Percentiles rank a stretch among this genome's conserved stretches.
Conservation (phyloP, 1,140 invertebrate species). For the Sitobion miscanthi region DNA sequence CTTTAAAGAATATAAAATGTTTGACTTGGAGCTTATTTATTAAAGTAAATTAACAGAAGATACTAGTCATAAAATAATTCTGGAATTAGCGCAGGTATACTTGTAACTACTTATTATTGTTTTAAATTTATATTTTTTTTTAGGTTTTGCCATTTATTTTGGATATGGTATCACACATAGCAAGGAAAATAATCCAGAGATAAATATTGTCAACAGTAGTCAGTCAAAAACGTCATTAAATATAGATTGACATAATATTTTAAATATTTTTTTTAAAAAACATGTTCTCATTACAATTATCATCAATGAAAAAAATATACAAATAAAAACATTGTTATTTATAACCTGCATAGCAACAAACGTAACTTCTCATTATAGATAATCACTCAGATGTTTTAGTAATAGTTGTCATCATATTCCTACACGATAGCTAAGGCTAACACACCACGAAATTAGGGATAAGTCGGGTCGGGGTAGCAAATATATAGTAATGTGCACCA, state of each 20-base stretch:
- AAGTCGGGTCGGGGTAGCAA: too few species aligned
- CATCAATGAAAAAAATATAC: not conserved
- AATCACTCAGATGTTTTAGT: not conserved
- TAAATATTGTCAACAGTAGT: not conserved
- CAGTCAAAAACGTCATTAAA: slow-evolving; percentile 17
- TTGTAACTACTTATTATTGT: too few species aligned
- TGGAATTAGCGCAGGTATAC: not conserved
- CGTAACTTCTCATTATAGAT: not conserved
- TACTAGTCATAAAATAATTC: not conserved
- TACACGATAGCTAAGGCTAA: too few species aligned
- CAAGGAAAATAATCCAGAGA: slow-evolving; percentile 50
- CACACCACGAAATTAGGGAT: too few species aligned
- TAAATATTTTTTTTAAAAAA: not conserved
- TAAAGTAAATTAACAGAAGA: not conserved
- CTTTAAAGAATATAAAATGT: not conserved
- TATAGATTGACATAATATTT: not conserved
- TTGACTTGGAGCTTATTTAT: not conserved
- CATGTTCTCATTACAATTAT: not conserved
- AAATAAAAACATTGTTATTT: not conserved
- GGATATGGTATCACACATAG: slow-evolving; percentile 58
- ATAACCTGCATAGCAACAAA: not conserved
- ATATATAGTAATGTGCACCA: too few species aligned
- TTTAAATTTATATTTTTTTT: not conserved
- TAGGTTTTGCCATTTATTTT: slow-evolving; percentile 59
- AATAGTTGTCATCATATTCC: too few species aligned